Conservation (phyloP, 1,140 invertebrate species). For the Lepidurus apus region DNA sequence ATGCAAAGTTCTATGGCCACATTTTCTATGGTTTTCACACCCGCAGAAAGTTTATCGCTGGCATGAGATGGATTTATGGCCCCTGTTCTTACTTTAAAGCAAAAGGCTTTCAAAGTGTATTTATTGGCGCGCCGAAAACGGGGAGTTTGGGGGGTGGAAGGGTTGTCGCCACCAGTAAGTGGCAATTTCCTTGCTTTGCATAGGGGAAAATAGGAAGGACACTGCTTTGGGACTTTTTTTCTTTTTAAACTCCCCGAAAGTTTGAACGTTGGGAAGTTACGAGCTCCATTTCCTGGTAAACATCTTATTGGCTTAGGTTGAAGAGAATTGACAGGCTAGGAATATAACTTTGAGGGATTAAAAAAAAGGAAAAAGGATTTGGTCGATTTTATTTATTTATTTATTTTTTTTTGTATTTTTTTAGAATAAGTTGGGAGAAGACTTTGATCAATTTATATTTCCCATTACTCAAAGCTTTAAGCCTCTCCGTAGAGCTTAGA, state of each 20-base stretch:
- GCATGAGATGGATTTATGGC: not conserved
- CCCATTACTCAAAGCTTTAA: too few species aligned
- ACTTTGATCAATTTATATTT: not conserved
- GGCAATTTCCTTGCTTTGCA: constrained; percentile 21
- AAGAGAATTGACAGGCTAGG: constrained; percentile 7
- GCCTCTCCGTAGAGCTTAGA: too few species aligned
- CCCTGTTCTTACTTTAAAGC: not conserved
- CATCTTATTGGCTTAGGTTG: constrained; percentile 18
- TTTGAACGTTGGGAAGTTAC: not conserved
- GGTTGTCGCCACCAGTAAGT: not conserved
- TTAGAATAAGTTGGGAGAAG: not conserved
- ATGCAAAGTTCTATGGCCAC: not conserved
- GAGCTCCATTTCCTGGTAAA: constrained; percentile 21
- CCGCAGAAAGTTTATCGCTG: not conserved
- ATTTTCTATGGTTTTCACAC: not conserved
- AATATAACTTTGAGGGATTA: not conserved
- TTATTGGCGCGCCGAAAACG: not conserved
- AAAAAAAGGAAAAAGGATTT: not conserved
- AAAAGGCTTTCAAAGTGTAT: not conserved
- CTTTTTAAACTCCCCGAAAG: not conserved
- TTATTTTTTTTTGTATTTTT: not conserved
- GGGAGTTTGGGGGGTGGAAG: not conserved
- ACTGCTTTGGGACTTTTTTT: not conserved
- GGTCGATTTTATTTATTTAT: not conserved
- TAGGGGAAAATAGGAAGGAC: not conserved